Evolutionary conservation across 2,113 vertebrate species (phyloP), one percentile per base, ranked within the genome.

Genomic region (Phyllostomus hastatus): DNA sequence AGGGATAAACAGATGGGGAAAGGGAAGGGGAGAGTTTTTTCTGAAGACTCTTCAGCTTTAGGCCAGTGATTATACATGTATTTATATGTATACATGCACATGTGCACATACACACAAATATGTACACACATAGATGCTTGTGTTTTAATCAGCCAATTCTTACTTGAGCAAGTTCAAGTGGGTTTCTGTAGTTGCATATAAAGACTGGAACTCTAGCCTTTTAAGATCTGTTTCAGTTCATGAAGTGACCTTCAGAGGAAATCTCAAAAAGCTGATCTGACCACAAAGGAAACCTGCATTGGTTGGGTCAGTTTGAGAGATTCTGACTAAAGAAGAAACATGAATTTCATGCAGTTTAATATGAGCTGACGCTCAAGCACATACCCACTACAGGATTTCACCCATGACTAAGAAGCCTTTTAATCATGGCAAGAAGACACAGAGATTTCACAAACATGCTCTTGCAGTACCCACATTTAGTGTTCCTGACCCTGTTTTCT

Each of bases 391-490:
- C 83, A 95, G 92, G 88, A 97, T 97, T 96, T 98, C 94, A 94
- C 94, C 96, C 96, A 85, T 96, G 95, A 96, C 97, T 97, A 97
- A 97, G 86, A 97, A 97, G 94, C 67, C 96, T 96, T 97, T 97
- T 97, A 96, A 98, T 98, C 97, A 97, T 91, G 95, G 97, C 94
- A 93, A 97, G 96, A 95, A 97, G 97, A 98, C 96, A 97, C 52
- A 52, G 92, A 91, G 95, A 97, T 96, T 97, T 97, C 76, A 87
- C 96, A 97, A 97, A 97, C 94, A 94, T 12, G 94, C 96, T 95
- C 97, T 94, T 78, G 87, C 96, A 96, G 66, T 57, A 52, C 78
- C 69, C 78, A 61, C 61, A 88, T 96, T 97, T 97, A 94, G 90
- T 95, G 91, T 92, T 94, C 69, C 92, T 96, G 97, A 96, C 95